These are phyloP conservation scores for Epirrita christyi DNA, from an alignment of 2,888 invertebrate species.

Conservation along the genomic window DNA sequence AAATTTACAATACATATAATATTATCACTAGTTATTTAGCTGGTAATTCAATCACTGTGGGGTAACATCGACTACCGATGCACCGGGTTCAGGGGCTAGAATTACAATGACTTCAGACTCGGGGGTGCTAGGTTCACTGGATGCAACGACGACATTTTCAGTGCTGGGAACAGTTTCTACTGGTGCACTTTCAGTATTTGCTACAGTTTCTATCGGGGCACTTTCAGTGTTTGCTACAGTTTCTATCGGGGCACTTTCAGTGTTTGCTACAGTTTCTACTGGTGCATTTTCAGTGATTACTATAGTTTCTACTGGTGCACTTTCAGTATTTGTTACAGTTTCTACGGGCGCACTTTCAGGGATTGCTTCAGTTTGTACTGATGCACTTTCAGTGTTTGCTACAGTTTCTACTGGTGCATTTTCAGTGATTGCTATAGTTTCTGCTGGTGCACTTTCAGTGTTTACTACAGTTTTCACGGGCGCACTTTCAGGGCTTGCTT, in stretches of 20 bases:
- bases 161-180: constrained; percentile 8
- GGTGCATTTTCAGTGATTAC: not conserved
- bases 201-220: not conserved
- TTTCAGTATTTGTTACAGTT: constrained; percentile 6
- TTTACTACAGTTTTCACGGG: not conserved
- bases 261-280: constrained; percentile 7
- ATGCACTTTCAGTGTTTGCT: constrained; percentile 14
- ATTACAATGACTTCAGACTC: constrained; percentile 31
- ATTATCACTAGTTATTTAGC: constrained; percentile 27
- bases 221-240: constrained; percentile 20
- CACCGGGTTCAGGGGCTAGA: constrained; percentile 59
- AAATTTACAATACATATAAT: constrained; percentile 31
- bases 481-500: not conserved
- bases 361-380: constrained; percentile 21
- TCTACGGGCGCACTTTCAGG: constrained; percentile 17
- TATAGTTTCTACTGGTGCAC: not conserved
- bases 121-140: constrained; percentile 14
- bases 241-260: not conserved
- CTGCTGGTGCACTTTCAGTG: not conserved
- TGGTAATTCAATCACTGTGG: constrained; percentile 49
- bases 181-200: not conserved
- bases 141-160: constrained; percentile 14
- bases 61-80: constrained; percentile 64
- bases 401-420: constrained; percentile 4
- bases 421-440: not conserved